These are phyloP conservation scores for Nephotettix cincticeps DNA, from an alignment of 1,140 invertebrate species.

Conservation along the genomic window DNA sequence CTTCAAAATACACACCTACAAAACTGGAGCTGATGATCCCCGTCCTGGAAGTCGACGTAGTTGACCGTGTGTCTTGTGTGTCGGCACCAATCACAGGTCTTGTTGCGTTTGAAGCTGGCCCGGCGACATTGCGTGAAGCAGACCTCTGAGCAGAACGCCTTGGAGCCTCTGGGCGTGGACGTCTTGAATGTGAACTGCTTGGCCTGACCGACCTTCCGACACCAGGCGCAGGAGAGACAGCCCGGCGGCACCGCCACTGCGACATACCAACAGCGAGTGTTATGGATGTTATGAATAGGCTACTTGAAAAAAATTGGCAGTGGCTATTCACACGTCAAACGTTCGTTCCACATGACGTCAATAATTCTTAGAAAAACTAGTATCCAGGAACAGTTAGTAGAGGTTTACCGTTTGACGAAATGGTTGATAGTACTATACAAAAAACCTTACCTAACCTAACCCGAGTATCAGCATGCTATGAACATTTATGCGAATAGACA, in stretches of 20 bases:
- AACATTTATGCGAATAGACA: no score
- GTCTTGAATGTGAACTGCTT: conserved; percentile 49
- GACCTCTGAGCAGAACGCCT: conserved; percentile 78
- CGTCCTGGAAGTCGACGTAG: conserved; percentile 84
- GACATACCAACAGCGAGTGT: conserved; percentile 13
- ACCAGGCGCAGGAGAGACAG: conserved; percentile 53
- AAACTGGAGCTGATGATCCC: conserved; percentile 76
- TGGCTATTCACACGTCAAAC: no score
- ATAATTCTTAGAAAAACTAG: no score
- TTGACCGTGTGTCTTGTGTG: conserved; percentile 88
- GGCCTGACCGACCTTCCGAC: conserved; percentile 48
- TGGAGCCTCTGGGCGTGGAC: conserved; percentile 39
- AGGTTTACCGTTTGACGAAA: no score
- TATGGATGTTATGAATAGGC: no score
- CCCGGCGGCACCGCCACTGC: conserved; percentile 32
- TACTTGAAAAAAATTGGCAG: no score
- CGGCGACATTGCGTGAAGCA: conserved; percentile 86
- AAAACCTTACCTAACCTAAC: no score
- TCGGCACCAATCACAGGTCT: conserved; percentile 92
- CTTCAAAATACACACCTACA: conserved; percentile 52
- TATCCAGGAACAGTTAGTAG: no score
- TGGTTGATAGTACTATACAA: no score
- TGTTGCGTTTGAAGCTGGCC: conserved; percentile 86
- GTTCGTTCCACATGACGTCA: no score
- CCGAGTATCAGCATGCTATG: no score